Base-by-base conservation (phyloP, 2,113 vertebrate species). In the Ailuropoda melanoleuca region DNA sequence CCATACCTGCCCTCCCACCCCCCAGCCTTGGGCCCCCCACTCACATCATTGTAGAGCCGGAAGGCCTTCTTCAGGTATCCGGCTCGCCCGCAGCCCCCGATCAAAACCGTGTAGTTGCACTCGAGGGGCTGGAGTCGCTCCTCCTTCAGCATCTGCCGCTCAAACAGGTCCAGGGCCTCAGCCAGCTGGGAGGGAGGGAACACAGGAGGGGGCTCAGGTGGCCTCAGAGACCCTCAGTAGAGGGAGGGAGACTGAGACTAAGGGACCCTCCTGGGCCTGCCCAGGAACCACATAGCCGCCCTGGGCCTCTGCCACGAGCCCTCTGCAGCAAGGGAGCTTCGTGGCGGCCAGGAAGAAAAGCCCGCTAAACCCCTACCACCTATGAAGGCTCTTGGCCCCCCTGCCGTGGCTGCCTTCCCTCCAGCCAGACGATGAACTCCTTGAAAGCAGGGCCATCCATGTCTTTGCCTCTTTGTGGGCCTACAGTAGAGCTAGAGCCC, bases 11-110 rank as follows among this genome's bases (percentile, higher is more conserved):
- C 43, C 43, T 43, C 64, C 31, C 39, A 11, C 9, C 31, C 0
- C 26, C 74, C 1, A 4, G 0, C 29, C 24, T 43, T 0, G 4
- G 4, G 0, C 31, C 53, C 12, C n/a, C 1, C 46, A 98, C 99
- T 95, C 98, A 99, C 99, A 1, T 99, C 99, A 2, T 99, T 99
- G 97, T 99, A 99, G 74, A 99, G 99, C 94, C 68, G 98, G 98
- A 99, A 99, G 24, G 99, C 99, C 97, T 99, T 99, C 92, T 99
- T 99, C 92, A 99, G 94, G 0, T 99, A 99, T 94, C 99, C 99
- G 0, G 97, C 99, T 53, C 99, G 99, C 46, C 99, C 99, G 0
- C 99, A 99, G 97, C 99, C 99, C 0, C 99, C 99, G 0, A 99
- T 99, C 39, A 99, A 98, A 89, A 99, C 98, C 0, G 99, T 99